Conservation (phyloP, 92 coral and sea anemone genomes). For the Bergia puertoricense region DNA sequence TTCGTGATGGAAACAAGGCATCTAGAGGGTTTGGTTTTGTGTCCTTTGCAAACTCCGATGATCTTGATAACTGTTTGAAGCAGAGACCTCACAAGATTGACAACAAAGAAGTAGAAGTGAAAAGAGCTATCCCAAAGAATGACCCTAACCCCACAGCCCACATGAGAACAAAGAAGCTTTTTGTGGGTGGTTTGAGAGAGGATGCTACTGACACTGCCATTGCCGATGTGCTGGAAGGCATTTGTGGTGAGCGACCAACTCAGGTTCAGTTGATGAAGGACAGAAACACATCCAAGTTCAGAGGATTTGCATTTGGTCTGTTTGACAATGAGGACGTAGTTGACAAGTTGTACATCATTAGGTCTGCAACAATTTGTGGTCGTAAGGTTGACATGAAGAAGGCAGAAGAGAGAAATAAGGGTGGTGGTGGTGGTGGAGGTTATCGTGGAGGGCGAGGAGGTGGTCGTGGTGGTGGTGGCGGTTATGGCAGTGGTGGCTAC, state of each 20-base stretch:
- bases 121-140: constrained; percentile 91
- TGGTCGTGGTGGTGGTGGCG: constrained; percentile 41
- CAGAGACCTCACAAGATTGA: constrained; percentile 71
- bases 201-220: constrained; percentile 75
- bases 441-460: constrained; percentile 42
- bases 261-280: constrained; percentile 63
- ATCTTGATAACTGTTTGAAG: constrained; percentile 58
- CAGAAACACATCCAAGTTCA: constrained; percentile 45
- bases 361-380: constrained; percentile 57
- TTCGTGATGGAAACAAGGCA: constrained; percentile 44
- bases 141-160: constrained; percentile 84
- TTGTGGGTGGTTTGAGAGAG: constrained; percentile 83
- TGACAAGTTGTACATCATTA: constrained; percentile 85
- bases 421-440: constrained; percentile 56
- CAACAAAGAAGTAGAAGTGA: constrained; percentile 69
- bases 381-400: constrained; percentile 88
- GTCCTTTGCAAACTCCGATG: constrained; percentile 49
- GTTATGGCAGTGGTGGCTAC: constrained; percentile 42
- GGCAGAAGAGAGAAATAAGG: constrained; percentile 76
- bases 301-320: constrained; percentile 70
- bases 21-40: constrained; percentile 75
- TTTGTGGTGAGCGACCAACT: constrained; percentile 63
- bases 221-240: constrained; percentile 62
- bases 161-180: constrained; percentile 84
- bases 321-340: constrained; percentile 87